Conservation (phyloP, 2,888 invertebrate genomes). For the Cheilosia impressa region DNA sequence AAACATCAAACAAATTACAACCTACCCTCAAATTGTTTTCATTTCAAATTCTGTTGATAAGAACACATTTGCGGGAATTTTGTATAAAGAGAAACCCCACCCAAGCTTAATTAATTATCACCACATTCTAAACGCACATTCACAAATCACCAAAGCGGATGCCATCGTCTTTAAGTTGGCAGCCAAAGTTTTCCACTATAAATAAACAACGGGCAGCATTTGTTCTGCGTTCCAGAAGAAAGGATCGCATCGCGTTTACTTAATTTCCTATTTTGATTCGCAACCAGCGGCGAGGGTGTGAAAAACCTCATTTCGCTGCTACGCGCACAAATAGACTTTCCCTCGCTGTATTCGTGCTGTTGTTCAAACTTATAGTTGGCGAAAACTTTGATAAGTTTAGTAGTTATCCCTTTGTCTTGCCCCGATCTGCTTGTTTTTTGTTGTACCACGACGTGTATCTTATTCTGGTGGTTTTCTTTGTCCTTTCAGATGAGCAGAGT, state of each 20-base stretch:
- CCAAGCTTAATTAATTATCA: constrained; percentile 16
- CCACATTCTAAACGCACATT: constrained; percentile 15
- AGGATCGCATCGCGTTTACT: constrained; percentile 42
- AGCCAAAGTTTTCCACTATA: constrained; percentile 30
- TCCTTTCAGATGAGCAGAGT: constrained; percentile 87
- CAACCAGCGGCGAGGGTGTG: constrained; percentile 20
- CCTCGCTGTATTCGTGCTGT: too few relatives aligned
- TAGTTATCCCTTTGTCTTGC: constrained; percentile 43
- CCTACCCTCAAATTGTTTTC: not conserved
- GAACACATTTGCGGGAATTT: not conserved
- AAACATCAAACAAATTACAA: not conserved
- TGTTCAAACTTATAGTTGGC: constrained; percentile 34
- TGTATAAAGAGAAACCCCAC: not conserved
- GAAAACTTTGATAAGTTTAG: constrained; percentile 46
- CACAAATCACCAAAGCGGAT: constrained; percentile 26
- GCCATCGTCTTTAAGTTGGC: constrained; percentile 10
- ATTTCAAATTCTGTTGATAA: not conserved
- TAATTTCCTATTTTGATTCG: constrained; percentile 57
- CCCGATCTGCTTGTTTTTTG: not conserved
- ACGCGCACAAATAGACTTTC: constrained; percentile 43
- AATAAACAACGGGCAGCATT: constrained; percentile 28
- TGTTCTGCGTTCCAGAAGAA: constrained; percentile 33
- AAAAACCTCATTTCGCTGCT: constrained; percentile 26
- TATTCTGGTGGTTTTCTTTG: constrained; percentile 32
- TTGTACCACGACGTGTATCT: constrained; percentile 1